A percentile compares a stretch with the other conserved stretches of the same genome.
Conservation (phyloP, 2,888 invertebrate genomes). For the Scaeva pyrastri region DNA sequence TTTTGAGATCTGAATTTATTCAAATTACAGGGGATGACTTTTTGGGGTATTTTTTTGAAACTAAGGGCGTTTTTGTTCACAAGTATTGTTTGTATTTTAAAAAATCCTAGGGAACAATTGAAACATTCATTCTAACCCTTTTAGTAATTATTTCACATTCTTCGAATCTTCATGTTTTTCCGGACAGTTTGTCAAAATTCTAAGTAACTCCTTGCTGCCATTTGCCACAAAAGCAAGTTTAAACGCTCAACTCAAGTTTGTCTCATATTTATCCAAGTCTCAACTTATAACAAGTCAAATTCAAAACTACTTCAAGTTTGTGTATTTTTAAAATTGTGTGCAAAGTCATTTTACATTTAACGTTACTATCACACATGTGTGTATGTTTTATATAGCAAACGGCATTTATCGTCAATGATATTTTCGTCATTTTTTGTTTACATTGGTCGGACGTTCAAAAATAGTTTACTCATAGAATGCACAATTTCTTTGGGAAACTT, state of each 20-base stretch:
- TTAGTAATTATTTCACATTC: too few relatives aligned
- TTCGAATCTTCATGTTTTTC: too few relatives aligned
- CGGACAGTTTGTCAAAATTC: too few relatives aligned
- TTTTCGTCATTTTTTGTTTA: constrained; percentile 8
- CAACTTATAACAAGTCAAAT: constrained; percentile 11
- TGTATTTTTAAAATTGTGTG: constrained; percentile 8
- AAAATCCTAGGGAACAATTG: too few relatives aligned
- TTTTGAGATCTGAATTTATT: not conserved
- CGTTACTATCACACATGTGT: not conserved
- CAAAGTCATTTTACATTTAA: constrained; percentile 1
- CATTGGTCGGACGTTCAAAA: constrained; percentile 12
- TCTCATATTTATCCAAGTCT: not conserved
- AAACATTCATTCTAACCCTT: too few relatives aligned
- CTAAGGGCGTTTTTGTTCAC: too few relatives aligned
- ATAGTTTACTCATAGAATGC: constrained; percentile 46
- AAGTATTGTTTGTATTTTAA: too few relatives aligned
- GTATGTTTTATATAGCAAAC: constrained; percentile 38
- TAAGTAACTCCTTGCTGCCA: too few relatives aligned
- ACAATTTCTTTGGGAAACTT: constrained; percentile 43
- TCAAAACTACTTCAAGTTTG: constrained; percentile 6
- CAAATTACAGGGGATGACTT: not conserved
- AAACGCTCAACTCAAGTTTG: not conserved
- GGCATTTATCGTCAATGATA: constrained; percentile 51
- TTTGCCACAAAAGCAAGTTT: not conserved
- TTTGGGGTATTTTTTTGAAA: not conserved